Evolutionary conservation across 2,797 vertebrate species (phyloP).

Genomic region (Liparis tanakae): DNA sequence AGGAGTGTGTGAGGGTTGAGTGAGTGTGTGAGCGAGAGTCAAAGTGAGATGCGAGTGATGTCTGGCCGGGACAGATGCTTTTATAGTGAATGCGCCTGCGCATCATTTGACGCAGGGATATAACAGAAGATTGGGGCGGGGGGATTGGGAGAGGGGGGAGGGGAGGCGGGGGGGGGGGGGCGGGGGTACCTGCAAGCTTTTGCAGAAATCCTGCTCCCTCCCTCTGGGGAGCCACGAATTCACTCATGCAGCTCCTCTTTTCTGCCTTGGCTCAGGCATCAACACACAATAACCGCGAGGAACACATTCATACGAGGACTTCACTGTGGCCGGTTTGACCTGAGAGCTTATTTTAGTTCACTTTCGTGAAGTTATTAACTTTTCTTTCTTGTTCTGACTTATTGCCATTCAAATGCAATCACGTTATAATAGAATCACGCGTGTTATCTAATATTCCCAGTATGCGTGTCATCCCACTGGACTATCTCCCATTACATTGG

Average conservation of each 20-base stretch:
- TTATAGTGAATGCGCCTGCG: conserved; percentile 75
- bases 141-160: conserved; percentile 3
- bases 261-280: conserved; percentile 27
- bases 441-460: neutral
- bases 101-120: conserved; percentile 84
- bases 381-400: neutral
- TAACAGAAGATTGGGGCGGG: conserved; percentile 44
- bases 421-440: neutral
- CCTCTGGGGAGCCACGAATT: conserved; percentile 68
- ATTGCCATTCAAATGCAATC: neutral
- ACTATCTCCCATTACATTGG: conserved; percentile 39
- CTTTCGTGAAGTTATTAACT: neutral
- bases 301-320: neutral
- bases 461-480: conserved; percentile 9
- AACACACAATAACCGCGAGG: conserved; percentile 9
- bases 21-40: conserved; percentile 48
- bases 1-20: conserved; percentile 54
- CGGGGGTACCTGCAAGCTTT: conserved; percentile 79
- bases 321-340: neutral
- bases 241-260: conserved; percentile 69
- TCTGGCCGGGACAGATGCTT: conserved; percentile 71
- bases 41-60: conserved; percentile 79
- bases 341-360: neutral
- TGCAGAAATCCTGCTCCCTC: conserved; percentile 71
- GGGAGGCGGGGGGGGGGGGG: conserved; percentile 46